These are phyloP conservation scores for Bubo scandiacus DNA, from an alignment of 2,113 vertebrate genomes.

Conservation along the genomic window DNA sequence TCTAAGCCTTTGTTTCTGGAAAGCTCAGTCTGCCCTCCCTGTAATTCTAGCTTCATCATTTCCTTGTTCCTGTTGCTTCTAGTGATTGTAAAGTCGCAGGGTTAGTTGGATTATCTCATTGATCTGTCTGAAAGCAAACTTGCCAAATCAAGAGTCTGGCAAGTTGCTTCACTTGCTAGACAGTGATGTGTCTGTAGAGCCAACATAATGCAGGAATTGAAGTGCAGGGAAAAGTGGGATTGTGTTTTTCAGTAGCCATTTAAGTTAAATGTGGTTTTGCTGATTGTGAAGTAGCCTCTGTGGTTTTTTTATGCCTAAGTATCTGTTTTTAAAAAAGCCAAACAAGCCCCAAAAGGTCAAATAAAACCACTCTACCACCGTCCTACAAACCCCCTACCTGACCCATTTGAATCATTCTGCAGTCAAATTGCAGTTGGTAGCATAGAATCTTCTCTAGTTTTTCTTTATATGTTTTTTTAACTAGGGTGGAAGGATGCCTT, in stretches of 20 bases:
- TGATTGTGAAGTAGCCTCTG: background rate
- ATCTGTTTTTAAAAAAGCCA: background rate
- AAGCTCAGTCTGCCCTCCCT: background rate
- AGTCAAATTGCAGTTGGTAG: background rate
- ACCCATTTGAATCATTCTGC: background rate
- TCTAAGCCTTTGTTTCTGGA: background rate
- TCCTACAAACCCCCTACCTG: background rate
- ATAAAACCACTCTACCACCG: background rate
- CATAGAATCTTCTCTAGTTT: background rate
- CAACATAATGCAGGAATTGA: background rate
- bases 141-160: background rate
- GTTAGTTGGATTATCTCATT: background rate
- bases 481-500: background rate
- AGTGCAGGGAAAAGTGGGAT: background rate
- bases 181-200: background rate
- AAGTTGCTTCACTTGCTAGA: background rate
- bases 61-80: background rate
- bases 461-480: background rate
- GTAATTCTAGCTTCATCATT: background rate
- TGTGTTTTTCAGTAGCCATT: background rate
- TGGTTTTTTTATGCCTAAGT: background rate
- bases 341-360: background rate
- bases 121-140: background rate
- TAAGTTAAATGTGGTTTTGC: background rate
- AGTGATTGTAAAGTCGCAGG: background rate